Base-by-base conservation (phyloP, 1,140 invertebrate genomes). In the Pissodes strobi region DNA sequence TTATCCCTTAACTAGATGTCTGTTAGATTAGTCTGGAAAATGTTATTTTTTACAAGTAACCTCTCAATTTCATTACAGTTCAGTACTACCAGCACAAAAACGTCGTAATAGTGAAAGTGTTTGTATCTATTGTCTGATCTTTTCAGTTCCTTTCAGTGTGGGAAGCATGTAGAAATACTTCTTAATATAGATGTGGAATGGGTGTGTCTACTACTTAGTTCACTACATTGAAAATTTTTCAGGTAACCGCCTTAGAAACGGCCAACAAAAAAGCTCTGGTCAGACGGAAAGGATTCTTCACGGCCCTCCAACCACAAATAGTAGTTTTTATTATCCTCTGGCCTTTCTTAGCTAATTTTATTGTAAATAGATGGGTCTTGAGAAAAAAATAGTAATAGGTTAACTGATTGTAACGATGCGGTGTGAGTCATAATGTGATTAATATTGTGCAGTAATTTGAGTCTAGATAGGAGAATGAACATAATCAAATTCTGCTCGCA, bases 271-370 rank as follows among this genome's bases (percentile, higher is more conserved):
- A 43, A 38, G 19, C 19, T 1, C 13, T 38, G 18, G 22, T 27
- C 22, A 48, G 46, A 66, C 65, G 58, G 67, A 64, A 67, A 60
- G 25, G 46, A 25, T 27, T 60, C 17, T 57, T 72, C 45, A 30
- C 51, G 57, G 67, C 57, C 60, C 61, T 85, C 49, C 83, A 83
- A 0, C 81, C 83, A 1, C 71, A 78, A 21, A 79, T 85, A 66
- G 79, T 86, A 21, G 73, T 78, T 15, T 75, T 86, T 25, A 69
- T 86, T 48, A 78, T 86, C 15, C 27, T 83, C 13, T 87, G 85
- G 85, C 85, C 85, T 15, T 85, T 87, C 66, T 27, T 86, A 21
- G 82, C 80, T 34, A 79, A 80, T 64, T 74, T 78, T 63, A 65
- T 83, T 30, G 67, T 82, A 59, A 72, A 72, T 66, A 45, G 73